phyloP scores from a whole-genome alignment of 2,797 vertebrate species.

The Sorex maritimensis region DNA sequence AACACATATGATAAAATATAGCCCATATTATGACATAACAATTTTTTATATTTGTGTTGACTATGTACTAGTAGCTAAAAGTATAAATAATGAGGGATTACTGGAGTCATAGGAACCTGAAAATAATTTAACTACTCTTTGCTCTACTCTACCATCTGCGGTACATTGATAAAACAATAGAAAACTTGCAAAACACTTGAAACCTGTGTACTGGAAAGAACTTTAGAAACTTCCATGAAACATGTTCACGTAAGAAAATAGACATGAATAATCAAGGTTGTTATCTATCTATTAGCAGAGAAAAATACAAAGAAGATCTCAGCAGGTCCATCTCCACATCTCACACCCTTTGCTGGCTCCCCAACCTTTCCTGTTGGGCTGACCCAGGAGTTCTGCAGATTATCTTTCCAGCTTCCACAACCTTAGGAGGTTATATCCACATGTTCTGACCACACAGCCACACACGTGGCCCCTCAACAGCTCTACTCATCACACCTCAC shows the following conservation, averaged over 20 bases:
- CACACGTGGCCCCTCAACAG: too few relatives aligned
- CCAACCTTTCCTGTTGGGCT: too few relatives aligned
- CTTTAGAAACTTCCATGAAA: not conserved
- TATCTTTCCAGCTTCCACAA: too few relatives aligned
- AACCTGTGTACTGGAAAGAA: not conserved
- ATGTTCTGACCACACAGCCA: too few relatives aligned
- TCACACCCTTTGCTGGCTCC: too few relatives aligned
- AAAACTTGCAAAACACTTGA: not conserved
- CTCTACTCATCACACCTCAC: too few relatives aligned
- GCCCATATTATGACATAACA: not conserved
- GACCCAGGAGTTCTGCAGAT: too few relatives aligned
- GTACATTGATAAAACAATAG: conserved; percentile 58
- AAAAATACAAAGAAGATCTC: not conserved
- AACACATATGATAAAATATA: not conserved
- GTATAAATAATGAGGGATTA: conserved; percentile 33
- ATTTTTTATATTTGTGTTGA: not conserved
- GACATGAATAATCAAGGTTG: not conserved
- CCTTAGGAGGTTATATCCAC: too few relatives aligned
- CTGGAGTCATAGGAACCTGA: not conserved
- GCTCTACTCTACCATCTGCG: conserved; percentile 80
- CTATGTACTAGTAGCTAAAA: not conserved
- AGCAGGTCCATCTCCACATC: too few relatives aligned
- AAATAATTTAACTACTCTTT: not conserved
- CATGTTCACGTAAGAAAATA: not conserved
- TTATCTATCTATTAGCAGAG: not conserved